A percentile compares a stretch with the other conserved stretches of the same genome.
phyloP scores from a whole-genome alignment of 2,113 vertebrate genomes.

The Tragelaphus scriptus region DNA sequence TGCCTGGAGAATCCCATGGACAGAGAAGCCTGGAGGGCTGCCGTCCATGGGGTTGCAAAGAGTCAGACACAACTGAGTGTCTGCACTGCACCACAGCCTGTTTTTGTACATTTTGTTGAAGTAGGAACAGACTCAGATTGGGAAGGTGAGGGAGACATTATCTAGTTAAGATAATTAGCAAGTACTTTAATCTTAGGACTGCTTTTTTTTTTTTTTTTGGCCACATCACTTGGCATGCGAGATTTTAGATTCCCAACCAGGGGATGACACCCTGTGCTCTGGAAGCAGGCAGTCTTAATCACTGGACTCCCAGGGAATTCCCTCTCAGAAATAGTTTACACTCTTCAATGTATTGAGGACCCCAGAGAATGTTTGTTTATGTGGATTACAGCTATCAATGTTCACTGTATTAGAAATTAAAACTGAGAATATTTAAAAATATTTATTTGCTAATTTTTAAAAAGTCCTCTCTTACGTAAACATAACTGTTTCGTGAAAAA shows the following conservation, averaged over 20 bases:
- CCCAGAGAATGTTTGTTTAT: background rate
- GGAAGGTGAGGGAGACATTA: background rate
- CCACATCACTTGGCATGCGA: background rate
- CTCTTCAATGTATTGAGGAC: background rate
- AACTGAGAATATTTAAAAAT: background rate
- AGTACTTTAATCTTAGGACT: background rate
- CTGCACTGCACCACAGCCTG: accelerated
- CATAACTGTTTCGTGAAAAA: background rate
- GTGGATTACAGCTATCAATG: background rate
- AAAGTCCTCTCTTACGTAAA: background rate
- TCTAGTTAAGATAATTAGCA: too few relatives aligned
- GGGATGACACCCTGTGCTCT: background rate
- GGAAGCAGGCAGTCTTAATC: background rate
- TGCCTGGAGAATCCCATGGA: too few relatives aligned
- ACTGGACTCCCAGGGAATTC: background rate
- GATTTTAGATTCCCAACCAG: background rate
- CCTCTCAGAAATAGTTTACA: background rate
- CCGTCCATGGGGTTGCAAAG: background rate
- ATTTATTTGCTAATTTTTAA: background rate
- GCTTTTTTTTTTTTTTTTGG: background rate
- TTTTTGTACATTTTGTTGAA: background rate
- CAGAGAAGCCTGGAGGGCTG: too few relatives aligned
- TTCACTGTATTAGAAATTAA: background rate
- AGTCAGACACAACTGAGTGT: accelerated
- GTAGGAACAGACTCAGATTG: background rate